Evolutionary conservation across 2,797 vertebrate species (phyloP), one percentile per base, ranked within the genome.

Genomic region (Alfaro cultratus): DNA sequence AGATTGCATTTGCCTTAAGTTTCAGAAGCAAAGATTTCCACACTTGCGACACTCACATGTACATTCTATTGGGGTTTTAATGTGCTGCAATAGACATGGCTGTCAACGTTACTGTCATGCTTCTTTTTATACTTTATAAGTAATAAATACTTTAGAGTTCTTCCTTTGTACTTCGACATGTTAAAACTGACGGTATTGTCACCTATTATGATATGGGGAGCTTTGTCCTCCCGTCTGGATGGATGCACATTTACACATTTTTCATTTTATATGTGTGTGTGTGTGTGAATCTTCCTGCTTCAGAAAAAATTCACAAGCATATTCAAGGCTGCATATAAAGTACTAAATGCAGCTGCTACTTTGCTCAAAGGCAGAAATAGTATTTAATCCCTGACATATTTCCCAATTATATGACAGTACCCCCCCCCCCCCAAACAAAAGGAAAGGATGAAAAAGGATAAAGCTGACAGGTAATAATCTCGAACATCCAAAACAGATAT

Each of bases 391-490:
- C 1, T 26, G 36, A 73, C 3, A 34, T 11, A 43, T 34, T 60
- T 39, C 9, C 41, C 11, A 31, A 1, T 49, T 55, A 49, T 53
- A 73, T 74, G 36, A 39, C 31, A 39, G 34, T n/a, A 9, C 5
- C 80, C 47, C 12, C 46, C 46, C 9, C 9, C 12, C 45, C 45
- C 45, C 13, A 67, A 26, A 71, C n/a, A n/a, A 36, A 45, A 45
- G 29, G 64, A 73, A 29, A 36, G 74, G 21, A 41, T 31, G 62
- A 71, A 36, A 34, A 74, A n/a, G 72, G 79, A 84, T 78, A 45
- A 87, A 78, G 34, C 76, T 68, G 76, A 82, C 75, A 84, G 79
- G 51, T 79, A 72, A 83, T 76, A 80, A 87, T 89, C 85, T 82
- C 73, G 83, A 85, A 78, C 62, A 82, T 86, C 78, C 78, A 21